These are phyloP conservation scores for Thripadectes ignobilis DNA, from an alignment of 2,797 vertebrate species.

Conservation along the genomic window DNA sequence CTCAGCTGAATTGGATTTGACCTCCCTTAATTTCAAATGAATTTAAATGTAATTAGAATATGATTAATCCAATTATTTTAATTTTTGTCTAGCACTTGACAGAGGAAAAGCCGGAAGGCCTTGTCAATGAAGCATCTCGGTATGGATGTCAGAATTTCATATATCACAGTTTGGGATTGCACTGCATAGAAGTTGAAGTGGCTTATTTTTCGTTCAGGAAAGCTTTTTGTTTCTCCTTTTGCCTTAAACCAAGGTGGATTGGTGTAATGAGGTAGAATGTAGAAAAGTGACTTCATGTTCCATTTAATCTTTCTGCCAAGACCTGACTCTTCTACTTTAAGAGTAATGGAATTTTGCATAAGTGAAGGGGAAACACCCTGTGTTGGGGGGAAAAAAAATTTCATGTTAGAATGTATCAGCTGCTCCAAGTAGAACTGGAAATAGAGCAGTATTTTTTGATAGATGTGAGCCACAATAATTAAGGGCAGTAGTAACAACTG, in stretches of 20 bases:
- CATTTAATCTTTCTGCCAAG: neutral
- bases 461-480: neutral
- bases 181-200: neutral
- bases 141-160: conserved; percentile 61
- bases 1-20: neutral
- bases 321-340: neutral
- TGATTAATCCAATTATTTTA: conserved; percentile 15
- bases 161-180: neutral
- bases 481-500: neutral
- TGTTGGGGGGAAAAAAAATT: neutral
- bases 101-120: conserved; percentile 89
- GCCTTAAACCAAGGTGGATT: neutral
- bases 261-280: neutral
- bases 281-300: neutral
- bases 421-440: neutral
- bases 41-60: neutral
- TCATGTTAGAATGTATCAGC: neutral
- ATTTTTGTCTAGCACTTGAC: conserved; percentile 83
- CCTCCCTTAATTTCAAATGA: neutral
- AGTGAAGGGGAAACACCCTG: neutral
- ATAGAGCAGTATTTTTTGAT: neutral
- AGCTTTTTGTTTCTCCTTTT: neutral
- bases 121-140: conserved; percentile 93
- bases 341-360: neutral
- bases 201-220: neutral